phyloP scores from a whole-genome alignment of 2,113 vertebrate genomes.

The Gymnorhina tibicen region DNA sequence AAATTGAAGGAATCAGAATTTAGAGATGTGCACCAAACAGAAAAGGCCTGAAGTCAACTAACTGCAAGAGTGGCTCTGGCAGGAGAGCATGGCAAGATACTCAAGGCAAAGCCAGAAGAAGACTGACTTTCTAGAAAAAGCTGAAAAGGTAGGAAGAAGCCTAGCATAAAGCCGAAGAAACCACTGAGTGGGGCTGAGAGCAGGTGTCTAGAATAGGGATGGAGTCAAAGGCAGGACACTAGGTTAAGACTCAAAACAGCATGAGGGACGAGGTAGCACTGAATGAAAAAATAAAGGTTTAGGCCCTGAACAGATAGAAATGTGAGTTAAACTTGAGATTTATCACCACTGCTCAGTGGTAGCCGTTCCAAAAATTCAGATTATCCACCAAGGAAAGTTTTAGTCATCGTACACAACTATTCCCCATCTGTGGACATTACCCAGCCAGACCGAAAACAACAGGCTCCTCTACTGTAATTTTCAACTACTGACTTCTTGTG shows the following conservation, averaged over 20 bases:
- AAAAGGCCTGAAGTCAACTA: neutral
- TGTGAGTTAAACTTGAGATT: neutral
- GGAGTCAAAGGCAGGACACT: neutral
- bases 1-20: neutral
- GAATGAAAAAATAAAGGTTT: neutral
- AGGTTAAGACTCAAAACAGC: neutral
- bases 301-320: neutral
- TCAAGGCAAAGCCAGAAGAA: neutral
- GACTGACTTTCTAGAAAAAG: neutral
- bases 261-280: neutral
- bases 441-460: neutral
- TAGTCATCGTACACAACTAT: neutral
- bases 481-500: neutral
- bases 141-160: neutral
- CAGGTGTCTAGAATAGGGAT: neutral
- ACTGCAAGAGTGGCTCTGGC: neutral
- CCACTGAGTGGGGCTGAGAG: neutral
- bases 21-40: fast-evolving
- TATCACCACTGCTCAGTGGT: neutral
- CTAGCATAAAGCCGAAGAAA: neutral
- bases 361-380: neutral
- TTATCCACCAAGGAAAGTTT: neutral
- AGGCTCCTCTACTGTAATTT: neutral
- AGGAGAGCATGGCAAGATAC: neutral
- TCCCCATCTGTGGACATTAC: neutral